These are phyloP conservation scores for Gadus macrocephalus DNA, from an alignment of 2,113 vertebrate genomes.

Conservation along the genomic window DNA sequence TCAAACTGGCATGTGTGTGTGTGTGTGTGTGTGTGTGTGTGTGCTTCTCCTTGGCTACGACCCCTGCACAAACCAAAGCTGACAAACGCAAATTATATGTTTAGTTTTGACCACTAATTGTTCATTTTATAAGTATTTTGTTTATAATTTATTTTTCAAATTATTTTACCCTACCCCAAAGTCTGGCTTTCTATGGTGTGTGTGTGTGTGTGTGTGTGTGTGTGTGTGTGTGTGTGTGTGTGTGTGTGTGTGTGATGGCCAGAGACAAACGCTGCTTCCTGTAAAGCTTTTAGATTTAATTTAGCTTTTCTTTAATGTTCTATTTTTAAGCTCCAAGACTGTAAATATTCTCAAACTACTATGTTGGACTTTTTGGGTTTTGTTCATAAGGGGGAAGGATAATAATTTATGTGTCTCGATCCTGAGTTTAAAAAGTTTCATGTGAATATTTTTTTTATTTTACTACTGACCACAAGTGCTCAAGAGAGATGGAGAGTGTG, in stretches of 20 bases:
- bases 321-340: neutral
- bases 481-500: constrained; percentile 23
- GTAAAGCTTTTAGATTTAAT: neutral
- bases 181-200: constrained; percentile 6
- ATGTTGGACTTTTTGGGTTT: constrained; percentile 32
- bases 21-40: constrained; percentile 10
- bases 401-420: constrained; percentile 36
- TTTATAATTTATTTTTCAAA: constrained; percentile 18
- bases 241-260: too few relatives aligned
- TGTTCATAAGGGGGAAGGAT: constrained; percentile 23
- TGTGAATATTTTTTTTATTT: constrained; percentile 45
- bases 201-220: neutral
- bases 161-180: constrained; percentile 7
- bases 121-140: too few relatives aligned
- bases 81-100: too few relatives aligned
- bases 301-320: neutral
- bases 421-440: constrained; percentile 25
- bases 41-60: constrained; percentile 14
- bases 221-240: too few relatives aligned
- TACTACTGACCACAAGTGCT: constrained; percentile 71
- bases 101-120: too few relatives aligned
- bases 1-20: constrained; percentile 2
- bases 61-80: too few relatives aligned
- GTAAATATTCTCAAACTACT: constrained; percentile 15
- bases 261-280: neutral